Percentiles rank a stretch among this genome's conserved stretches.
Conservation (phyloP, 30 jellyfish, hydroid and myxozoan genomes). For the Hydractinia symbiolongicarpus region DNA sequence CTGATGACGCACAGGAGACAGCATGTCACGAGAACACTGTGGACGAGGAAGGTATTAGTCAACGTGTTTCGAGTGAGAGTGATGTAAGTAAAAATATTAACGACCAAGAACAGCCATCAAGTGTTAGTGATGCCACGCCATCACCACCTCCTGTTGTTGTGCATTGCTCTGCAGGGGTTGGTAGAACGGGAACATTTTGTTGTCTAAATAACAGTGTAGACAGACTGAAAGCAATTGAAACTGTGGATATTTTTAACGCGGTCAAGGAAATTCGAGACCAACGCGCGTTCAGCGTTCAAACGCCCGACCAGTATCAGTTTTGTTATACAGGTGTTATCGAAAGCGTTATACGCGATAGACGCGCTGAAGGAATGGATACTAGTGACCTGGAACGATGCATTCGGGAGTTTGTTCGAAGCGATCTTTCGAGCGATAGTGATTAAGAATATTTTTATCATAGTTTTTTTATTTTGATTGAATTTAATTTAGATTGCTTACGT, state of each 20-base stretch:
- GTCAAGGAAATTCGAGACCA: slow-evolving; percentile 63
- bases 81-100: not conserved
- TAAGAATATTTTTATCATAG: not conserved
- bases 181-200: slow-evolving; percentile 76
- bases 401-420: slow-evolving; percentile 4
- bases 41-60: slow-evolving; percentile 6
- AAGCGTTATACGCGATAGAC: slow-evolving; percentile 18
- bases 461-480: too few species aligned
- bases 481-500: too few species aligned
- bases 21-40: not conserved
- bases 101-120: not conserved
- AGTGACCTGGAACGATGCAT: slow-evolving; percentile 24
- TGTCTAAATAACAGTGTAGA: slow-evolving; percentile 51
- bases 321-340: slow-evolving; percentile 59
- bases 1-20: not conserved
- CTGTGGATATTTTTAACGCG: slow-evolving; percentile 45
- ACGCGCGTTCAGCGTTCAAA: slow-evolving; percentile 80
- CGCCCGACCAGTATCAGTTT: slow-evolving; percentile 88
- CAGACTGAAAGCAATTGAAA: slow-evolving; percentile 40
- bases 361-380: slow-evolving; percentile 26
- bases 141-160: slow-evolving; percentile 49
- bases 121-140: not conserved
- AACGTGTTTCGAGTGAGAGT: not conserved
- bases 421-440: slow-evolving; percentile 23
- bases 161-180: slow-evolving; percentile 93